phyloP scores from a whole-genome alignment of 37 sponge, comb jelly and placozoan species.

The Dysidea cf. avara region DNA sequence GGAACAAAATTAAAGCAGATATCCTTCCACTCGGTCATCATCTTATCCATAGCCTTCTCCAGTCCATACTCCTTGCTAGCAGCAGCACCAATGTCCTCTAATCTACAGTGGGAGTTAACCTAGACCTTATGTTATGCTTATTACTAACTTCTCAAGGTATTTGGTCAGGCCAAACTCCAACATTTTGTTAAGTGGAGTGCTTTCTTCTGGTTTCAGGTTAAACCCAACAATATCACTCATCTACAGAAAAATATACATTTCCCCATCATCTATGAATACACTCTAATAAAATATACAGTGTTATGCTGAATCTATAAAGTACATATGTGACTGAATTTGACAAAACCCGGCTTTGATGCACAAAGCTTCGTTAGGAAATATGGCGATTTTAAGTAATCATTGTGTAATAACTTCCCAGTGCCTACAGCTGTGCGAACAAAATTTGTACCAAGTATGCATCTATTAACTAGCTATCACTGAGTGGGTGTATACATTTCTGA shows the following conservation, averaged over 20 bases:
- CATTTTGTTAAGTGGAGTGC: slow-evolving; percentile 84
- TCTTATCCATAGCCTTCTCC: slow-evolving; percentile 96
- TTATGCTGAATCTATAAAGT: too few species aligned
- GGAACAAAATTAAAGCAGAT: slow-evolving; percentile 78
- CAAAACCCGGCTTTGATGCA: too few species aligned
- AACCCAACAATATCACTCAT: slow-evolving; percentile 93
- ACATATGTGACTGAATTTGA: too few species aligned
- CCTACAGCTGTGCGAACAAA: too few species aligned
- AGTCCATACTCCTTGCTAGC: slow-evolving; percentile 96
- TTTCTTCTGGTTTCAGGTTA: slow-evolving; percentile 84
- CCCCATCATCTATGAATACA: neutral
- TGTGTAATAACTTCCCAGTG: too few species aligned
- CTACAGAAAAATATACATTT: slow-evolving; percentile 2
- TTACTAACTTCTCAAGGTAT: slow-evolving; percentile 75
- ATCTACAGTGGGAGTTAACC: slow-evolving; percentile 22
- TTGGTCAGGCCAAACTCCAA: slow-evolving; percentile 83
- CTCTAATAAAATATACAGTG: too few species aligned
- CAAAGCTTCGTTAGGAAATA: too few species aligned
- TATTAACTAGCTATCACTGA: too few species aligned
- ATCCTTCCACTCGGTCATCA: slow-evolving; percentile 91
- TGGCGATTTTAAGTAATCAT: too few species aligned
- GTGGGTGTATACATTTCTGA: too few species aligned
- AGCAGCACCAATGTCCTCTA: slow-evolving; percentile 89
- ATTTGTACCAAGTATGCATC: too few species aligned
- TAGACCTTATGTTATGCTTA: neutral